A percentile compares a stretch with the other conserved stretches of the same genome.
phyloP scores from a whole-genome alignment of 2,797 vertebrate species.

The Spheniscus humboldti region DNA sequence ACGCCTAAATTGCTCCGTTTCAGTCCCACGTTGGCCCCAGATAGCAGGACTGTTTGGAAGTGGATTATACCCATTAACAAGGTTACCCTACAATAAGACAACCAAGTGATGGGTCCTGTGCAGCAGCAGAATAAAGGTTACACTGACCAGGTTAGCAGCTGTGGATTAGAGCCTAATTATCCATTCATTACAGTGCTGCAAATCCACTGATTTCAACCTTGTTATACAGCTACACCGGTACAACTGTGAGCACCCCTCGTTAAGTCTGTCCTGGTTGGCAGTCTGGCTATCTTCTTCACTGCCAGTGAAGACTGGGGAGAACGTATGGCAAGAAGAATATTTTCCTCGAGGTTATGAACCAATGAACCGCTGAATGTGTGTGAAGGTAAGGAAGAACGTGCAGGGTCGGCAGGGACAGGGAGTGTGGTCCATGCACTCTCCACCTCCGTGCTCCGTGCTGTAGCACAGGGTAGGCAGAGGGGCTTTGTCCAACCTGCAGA shows the following conservation, averaged over 20 bases:
- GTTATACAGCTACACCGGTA: fast-evolving
- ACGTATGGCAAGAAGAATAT: neutral
- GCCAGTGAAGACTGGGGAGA: too few relatives aligned
- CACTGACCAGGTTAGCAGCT: conserved; percentile 1
- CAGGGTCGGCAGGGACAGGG: neutral
- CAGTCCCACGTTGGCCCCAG: neutral
- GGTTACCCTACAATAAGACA: neutral
- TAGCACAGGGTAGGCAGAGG: neutral
- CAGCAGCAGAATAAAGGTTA: neutral
- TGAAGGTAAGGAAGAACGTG: neutral
- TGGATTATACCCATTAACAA: neutral
- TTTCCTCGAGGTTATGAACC: neutral
- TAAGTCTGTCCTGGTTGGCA: neutral
- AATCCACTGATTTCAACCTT: neutral
- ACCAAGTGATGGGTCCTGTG: neutral
- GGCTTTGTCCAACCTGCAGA: neutral
- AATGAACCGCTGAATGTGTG: fast-evolving
- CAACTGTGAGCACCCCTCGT: neutral
- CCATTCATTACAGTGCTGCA: neutral
- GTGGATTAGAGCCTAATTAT: neutral
- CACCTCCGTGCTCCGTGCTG: neutral
- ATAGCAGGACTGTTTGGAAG: neutral
- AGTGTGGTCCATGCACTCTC: fast-evolving
- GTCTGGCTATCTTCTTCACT: neutral
- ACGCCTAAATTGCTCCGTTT: neutral